Base-by-base conservation (phyloP, 2,797 vertebrate genomes). In the Gambelia wislizenii region DNA sequence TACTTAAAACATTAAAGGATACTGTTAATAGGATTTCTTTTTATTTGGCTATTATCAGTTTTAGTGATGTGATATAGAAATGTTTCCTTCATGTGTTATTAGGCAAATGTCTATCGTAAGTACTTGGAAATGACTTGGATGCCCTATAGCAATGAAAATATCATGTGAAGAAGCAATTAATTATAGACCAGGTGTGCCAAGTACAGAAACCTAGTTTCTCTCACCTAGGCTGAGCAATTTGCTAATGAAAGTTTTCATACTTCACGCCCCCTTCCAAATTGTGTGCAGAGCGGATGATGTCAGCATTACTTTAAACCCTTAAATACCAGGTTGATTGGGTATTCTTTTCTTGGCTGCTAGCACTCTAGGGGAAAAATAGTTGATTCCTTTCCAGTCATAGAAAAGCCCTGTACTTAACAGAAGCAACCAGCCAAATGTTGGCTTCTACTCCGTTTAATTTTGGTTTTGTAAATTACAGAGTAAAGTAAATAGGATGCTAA, bases 291-390 rank as follows among this genome's bases (percentile, higher is more conserved):
- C 90, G 91, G 93, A 16, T 22, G 89, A 85, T 54, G 69, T 87
- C 89, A 93, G 79, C 84, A 89, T 92, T 93, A 85, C 87, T 94
- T 92, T 87, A 86, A 94, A 90, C 85, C 80, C 76, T 87, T 93
- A 87, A 42, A 90, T 84, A 85, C 89, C 87, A 86, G 89, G 84
- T 89, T 90, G 76, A 88, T 86, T 89, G 80, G 10, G 59, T 87
- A 90, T 89, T 22, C 85, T 93, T 87, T 76, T 44, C 33, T 85
- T 89, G 89, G 49, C 86, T 94, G 87, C 76, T 87, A 83, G 90
- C 54, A 89, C 56, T 36, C 88, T 72, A 25, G 39, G 44, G 1
- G n/a, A 64, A 93, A 94, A 81, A 86, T 44, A 84, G n/a, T 86
- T 85, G 87, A 89, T 78, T 84, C 22, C 61, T 87, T 93, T 91